phyloP scores from a whole-genome alignment of 2,888 invertebrate genomes.

The Andrena minutula region DNA sequence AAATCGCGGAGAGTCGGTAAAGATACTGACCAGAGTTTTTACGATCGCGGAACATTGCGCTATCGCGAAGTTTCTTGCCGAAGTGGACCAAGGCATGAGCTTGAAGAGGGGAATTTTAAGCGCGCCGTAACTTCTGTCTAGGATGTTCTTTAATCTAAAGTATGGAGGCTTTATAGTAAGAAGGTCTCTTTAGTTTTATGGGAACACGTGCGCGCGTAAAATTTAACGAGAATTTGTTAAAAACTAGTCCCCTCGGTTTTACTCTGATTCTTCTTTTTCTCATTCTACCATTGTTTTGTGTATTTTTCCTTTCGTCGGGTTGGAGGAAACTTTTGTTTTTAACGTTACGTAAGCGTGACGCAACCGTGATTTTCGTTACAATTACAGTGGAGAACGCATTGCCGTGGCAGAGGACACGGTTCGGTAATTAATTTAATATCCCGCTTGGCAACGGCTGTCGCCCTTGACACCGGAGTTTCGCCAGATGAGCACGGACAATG shows the following conservation, averaged over 20 bases:
- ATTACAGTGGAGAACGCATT: slow-evolving; percentile 19
- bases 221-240: not conserved
- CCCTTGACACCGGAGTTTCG: slow-evolving; percentile 81
- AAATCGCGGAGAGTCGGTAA: slow-evolving; percentile 9
- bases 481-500: slow-evolving; percentile 80
- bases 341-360: slow-evolving; percentile 25
- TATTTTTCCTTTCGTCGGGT: too few species aligned
- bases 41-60: not conserved
- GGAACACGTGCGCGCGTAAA: not conserved
- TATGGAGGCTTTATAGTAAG: not conserved
- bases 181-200: not conserved
- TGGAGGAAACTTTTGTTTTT: slow-evolving; percentile 5
- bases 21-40: slow-evolving; percentile 2
- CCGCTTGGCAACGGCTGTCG: slow-evolving; percentile 54
- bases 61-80: slow-evolving; percentile 7
- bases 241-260: too few species aligned
- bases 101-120: not conserved
- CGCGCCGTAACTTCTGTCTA: slow-evolving; percentile 8
- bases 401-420: slow-evolving; percentile 56
- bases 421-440: slow-evolving; percentile 74
- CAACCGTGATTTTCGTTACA: slow-evolving; percentile 18
- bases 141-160: not conserved
- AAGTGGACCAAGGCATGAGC: slow-evolving; percentile 1
- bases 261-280: too few species aligned
- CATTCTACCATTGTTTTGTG: too few species aligned